These are phyloP conservation scores for Triops cancriformis DNA, from an alignment of 1,140 invertebrate genomes.

Conservation along the genomic window DNA sequence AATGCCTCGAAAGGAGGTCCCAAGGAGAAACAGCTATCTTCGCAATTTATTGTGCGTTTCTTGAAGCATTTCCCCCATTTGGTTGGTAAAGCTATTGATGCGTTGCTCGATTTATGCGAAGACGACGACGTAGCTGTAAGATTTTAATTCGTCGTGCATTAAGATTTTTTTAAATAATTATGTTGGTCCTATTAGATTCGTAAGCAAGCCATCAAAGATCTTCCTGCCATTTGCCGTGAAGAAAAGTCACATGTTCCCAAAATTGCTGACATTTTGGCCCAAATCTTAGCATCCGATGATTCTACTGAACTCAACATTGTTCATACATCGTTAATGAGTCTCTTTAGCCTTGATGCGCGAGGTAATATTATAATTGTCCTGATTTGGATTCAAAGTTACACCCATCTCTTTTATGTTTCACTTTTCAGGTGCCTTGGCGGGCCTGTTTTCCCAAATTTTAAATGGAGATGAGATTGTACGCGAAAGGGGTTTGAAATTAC, in stretches of 20 bases:
- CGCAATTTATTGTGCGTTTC: slow-evolving; percentile 90
- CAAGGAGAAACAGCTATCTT: slow-evolving; percentile 85
- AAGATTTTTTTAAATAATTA: slow-evolving; percentile 15
- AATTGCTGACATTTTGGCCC: slow-evolving; percentile 85
- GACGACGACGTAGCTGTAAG: slow-evolving; percentile 84
- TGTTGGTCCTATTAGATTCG: slow-evolving; percentile 59
- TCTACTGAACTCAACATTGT: slow-evolving; percentile 66
- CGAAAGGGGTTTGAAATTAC: slow-evolving; percentile 80
- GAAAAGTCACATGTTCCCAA: slow-evolving; percentile 70
- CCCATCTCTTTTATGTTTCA: slow-evolving; percentile 31
- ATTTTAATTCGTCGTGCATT: slow-evolving; percentile 31
- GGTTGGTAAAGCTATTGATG: slow-evolving; percentile 77
- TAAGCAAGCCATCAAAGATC: slow-evolving; percentile 90
- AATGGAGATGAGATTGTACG: slow-evolving; percentile 63
- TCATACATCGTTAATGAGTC: slow-evolving; percentile 55
- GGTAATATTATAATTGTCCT: slow-evolving; percentile 37
- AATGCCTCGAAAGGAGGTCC: slow-evolving; percentile 69
- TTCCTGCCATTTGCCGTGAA: slow-evolving; percentile 78
- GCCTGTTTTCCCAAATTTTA: slow-evolving; percentile 78
- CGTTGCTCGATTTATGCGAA: slow-evolving; percentile 88
- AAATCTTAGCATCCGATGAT: slow-evolving; percentile 80
- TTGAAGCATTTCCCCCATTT: slow-evolving; percentile 83
- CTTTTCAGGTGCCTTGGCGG: slow-evolving; percentile 56
- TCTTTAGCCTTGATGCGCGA: slow-evolving; percentile 55
- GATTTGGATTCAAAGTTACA: slow-evolving; percentile 7